Percentiles rank a stretch among this genome's conserved stretches.
Evolutionary conservation across 2,888 invertebrate genomes (phyloP).

Genomic region (Aphidius colemani): DNA sequence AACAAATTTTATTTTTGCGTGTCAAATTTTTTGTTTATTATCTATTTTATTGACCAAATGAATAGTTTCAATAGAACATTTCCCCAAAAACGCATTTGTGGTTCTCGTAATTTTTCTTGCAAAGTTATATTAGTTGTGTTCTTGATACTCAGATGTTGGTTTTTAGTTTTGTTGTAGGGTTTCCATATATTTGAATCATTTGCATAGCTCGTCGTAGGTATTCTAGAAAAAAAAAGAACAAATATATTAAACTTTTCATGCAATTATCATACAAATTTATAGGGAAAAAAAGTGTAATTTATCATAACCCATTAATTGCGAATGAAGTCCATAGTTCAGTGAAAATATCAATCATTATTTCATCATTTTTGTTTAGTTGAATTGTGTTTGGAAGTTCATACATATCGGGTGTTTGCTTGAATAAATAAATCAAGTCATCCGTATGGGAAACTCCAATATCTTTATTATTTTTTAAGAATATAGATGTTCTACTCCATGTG

Average conservation of each 20-base stretch:
- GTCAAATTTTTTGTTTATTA: too few relatives aligned
- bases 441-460: constrained; percentile 58
- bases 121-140: too few relatives aligned
- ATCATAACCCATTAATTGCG: constrained; percentile 36
- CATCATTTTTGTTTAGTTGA: constrained; percentile 39
- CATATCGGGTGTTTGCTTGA: constrained; percentile 38
- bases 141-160: constrained; percentile 26
- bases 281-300: constrained; percentile 13
- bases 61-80: too few relatives aligned
- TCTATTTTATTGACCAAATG: too few relatives aligned
- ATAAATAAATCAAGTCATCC: constrained; percentile 62
- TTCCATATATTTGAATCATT: constrained; percentile 30
- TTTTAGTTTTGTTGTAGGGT: constrained; percentile 28
- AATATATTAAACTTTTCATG: neutral
- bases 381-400: constrained; percentile 23
- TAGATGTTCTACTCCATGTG: constrained; percentile 26
- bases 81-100: too few relatives aligned
- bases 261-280: neutral
- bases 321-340: constrained; percentile 60
- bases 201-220: constrained; percentile 27
- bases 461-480: neutral
- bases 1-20: too few relatives aligned
- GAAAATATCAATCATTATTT: constrained; percentile 50
- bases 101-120: too few relatives aligned
- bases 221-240: constrained; percentile 21